Conservation (phyloP, 2,888 invertebrate genomes). For the Campaea margaritaria region DNA sequence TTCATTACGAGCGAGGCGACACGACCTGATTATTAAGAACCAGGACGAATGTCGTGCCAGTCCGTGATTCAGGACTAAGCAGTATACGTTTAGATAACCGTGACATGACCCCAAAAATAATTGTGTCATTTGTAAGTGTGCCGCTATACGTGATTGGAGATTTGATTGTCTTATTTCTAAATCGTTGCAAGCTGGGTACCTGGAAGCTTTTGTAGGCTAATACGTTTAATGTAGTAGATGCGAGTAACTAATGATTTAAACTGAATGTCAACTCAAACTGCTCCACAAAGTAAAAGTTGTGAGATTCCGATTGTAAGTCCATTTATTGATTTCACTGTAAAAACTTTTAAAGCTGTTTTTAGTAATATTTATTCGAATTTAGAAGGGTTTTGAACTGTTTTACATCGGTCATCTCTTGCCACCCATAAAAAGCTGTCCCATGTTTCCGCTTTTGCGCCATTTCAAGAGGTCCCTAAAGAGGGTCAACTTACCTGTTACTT, state of each 20-base stretch:
- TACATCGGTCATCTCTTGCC: too few relatives aligned
- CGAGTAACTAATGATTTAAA: too few relatives aligned
- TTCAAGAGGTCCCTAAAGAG: constrained; percentile 24
- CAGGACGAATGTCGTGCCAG: constrained; percentile 24
- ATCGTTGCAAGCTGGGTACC: neutral
- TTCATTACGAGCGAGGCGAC: constrained; percentile 41
- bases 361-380: too few relatives aligned
- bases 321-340: too few relatives aligned
- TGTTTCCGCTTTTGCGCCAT: constrained; percentile 20
- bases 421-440: constrained; percentile 16
- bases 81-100: constrained; percentile 17
- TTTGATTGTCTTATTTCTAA: constrained; percentile 6
- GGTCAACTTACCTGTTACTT: constrained; percentile 34
- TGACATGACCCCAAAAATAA: constrained; percentile 10
- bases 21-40: constrained; percentile 40
- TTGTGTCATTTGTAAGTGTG: constrained; percentile 18
- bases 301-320: too few relatives aligned
- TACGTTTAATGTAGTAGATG: too few relatives aligned
- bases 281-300: too few relatives aligned
- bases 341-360: too few relatives aligned
- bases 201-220: too few relatives aligned
- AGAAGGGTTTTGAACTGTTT: too few relatives aligned
- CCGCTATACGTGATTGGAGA: constrained; percentile 22
- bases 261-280: too few relatives aligned
- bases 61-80: constrained; percentile 20